Evolutionary conservation across 2,113 vertebrate genomes (phyloP).

Genomic region (Larimichthys crocea): DNA sequence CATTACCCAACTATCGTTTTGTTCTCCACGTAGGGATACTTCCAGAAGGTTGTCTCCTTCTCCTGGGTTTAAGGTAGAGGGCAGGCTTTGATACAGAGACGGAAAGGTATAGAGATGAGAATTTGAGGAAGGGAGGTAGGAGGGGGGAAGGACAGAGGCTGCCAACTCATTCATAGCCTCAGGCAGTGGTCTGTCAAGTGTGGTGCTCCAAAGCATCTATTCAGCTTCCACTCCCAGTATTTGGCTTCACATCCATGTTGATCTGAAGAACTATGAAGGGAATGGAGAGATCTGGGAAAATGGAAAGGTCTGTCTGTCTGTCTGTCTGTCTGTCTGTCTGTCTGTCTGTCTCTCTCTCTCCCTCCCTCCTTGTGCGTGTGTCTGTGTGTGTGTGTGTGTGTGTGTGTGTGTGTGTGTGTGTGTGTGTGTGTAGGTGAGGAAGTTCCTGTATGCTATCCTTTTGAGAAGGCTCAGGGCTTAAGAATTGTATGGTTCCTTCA

Average conservation of each 20-base stretch:
- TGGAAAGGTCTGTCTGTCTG: neutral
- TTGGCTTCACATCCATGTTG: slow-evolving; percentile 44
- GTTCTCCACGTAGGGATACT: neutral
- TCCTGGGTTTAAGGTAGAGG: slow-evolving; percentile 15
- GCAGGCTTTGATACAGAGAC: slow-evolving; percentile 29
- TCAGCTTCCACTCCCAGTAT: slow-evolving; percentile 35
- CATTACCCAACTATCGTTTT: neutral
- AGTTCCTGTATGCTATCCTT: too few species aligned
- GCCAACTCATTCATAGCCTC: slow-evolving; percentile 28
- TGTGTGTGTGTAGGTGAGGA: too few species aligned
- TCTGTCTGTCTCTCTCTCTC: too few species aligned
- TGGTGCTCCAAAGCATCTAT: slow-evolving; percentile 25
- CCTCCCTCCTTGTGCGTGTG: too few species aligned
- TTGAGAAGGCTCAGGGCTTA: too few species aligned
- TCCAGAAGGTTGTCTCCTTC: neutral
- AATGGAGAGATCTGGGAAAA: slow-evolving; percentile 8
- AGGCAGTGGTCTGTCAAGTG: slow-evolving; percentile 55
- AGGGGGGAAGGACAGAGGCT: slow-evolving; percentile 9
- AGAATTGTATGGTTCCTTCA: too few species aligned
- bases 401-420: too few species aligned
- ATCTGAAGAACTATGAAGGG: slow-evolving; percentile 12
- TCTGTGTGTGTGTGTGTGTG: too few species aligned
- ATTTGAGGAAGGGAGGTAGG: neutral
- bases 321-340: too few species aligned
- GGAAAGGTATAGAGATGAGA: slow-evolving; percentile 30